Conservation (phyloP, 1,140 invertebrate species). For the Diachasma alloeum region DNA sequence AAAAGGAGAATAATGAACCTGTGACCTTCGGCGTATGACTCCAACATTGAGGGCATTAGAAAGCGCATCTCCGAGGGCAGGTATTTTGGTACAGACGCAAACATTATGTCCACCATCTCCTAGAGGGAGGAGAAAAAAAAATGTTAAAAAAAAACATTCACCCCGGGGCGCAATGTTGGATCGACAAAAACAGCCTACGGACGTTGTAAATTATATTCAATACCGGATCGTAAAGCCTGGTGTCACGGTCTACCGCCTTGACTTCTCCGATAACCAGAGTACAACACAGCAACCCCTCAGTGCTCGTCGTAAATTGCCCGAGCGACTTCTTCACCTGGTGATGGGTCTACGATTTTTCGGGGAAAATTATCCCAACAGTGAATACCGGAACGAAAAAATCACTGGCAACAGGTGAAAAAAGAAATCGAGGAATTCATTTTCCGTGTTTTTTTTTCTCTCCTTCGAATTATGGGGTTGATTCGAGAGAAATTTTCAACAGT, state of each 20-base stretch:
- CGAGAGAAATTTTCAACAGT: no score
- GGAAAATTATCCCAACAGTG: no score
- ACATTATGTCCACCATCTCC: conserved; percentile 3
- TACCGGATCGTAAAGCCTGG: conserved; percentile 52
- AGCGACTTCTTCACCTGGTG: background rate
- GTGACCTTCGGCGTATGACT: background rate
- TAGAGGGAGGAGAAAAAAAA: conserved; percentile 27
- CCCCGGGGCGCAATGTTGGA: conserved; percentile 3
- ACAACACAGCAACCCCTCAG: background rate
- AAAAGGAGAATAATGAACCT: background rate
- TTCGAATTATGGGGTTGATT: no score
- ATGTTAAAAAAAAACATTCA: conserved; percentile 30
- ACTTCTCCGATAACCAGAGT: conserved; percentile 39
- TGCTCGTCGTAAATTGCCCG: background rate
- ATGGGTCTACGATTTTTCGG: background rate
- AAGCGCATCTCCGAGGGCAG: background rate
- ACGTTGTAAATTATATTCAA: conserved; percentile 54
- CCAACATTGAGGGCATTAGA: background rate
- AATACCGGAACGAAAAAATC: no score
- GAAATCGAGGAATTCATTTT: no score
- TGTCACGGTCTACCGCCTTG: conserved; percentile 46
- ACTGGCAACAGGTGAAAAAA: no score
- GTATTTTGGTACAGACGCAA: background rate
- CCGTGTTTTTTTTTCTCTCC: no score
- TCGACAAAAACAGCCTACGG: conserved; percentile 33